Conservation (phyloP, 2,888 invertebrate genomes). For the Agrotis ipsilon region DNA sequence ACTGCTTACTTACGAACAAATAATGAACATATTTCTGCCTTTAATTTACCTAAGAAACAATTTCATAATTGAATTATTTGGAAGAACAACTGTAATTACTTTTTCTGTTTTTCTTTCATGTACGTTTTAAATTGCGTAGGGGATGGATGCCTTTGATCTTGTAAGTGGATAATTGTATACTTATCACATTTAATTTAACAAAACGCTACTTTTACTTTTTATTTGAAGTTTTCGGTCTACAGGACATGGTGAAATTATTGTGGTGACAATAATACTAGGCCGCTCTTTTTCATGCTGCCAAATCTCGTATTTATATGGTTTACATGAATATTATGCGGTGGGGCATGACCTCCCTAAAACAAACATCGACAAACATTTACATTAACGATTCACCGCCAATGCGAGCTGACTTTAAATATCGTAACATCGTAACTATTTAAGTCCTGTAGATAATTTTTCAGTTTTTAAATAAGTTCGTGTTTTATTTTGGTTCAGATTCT, state of each 20-base stretch:
- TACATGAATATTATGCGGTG: conserved; percentile 57
- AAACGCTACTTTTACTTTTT: conserved; percentile 11
- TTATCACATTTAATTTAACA: conserved; percentile 15
- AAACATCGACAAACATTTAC: conserved; percentile 49
- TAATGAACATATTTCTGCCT: conserved; percentile 40
- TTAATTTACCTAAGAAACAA: conserved; percentile 21
- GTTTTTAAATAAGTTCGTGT: conserved; percentile 73
- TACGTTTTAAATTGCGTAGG: not conserved
- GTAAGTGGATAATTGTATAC: not conserved
- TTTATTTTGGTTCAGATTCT: conserved; percentile 72
- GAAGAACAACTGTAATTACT: not conserved
- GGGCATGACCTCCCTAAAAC: conserved; percentile 41
- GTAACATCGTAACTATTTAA: conserved; percentile 71
- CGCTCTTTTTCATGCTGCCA: conserved; percentile 32
- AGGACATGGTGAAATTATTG: conserved; percentile 29
- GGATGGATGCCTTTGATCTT: conserved; percentile 6
- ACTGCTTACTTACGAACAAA: conserved; percentile 44
- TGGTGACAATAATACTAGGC: conserved; percentile 23
- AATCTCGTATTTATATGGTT: conserved; percentile 54
- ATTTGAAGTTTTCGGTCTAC: conserved; percentile 7
- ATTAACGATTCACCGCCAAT: conserved; percentile 43
- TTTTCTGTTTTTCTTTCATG: conserved; percentile 8
- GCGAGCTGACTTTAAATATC: conserved; percentile 69
- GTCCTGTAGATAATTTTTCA: conserved; percentile 74
- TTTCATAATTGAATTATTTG: conserved; percentile 8